These are phyloP conservation scores for Carpatolechia fugitivella DNA, from an alignment of 2,888 invertebrate species.

Conservation along the genomic window DNA sequence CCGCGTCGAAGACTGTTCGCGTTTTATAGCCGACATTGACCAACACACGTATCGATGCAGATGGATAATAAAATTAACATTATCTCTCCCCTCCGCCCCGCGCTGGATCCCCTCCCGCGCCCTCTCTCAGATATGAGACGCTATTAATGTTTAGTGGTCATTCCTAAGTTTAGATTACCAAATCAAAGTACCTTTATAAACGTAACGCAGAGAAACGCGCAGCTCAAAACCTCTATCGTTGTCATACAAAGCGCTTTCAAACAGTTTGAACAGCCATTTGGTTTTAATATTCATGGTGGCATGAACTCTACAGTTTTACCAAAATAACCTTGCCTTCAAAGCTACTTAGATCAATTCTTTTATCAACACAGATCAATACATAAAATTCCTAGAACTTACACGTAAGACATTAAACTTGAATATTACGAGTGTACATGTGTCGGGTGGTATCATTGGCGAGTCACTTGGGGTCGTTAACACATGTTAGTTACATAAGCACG, in stretches of 20 bases:
- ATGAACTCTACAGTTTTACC: too few species aligned
- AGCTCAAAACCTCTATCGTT: neutral
- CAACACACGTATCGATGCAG: conserved; percentile 33
- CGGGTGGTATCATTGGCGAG: neutral
- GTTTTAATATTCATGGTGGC: neutral
- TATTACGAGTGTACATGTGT: neutral
- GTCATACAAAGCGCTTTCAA: neutral
- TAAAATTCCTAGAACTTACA: too few species aligned
- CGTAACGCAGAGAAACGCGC: neutral
- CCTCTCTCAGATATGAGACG: conserved; percentile 13
- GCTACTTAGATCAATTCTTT: too few species aligned
- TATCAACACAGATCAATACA: too few species aligned
- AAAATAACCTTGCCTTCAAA: too few species aligned
- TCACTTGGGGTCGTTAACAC: neutral
- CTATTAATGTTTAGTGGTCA: conserved; percentile 2
- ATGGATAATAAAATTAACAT: conserved; percentile 45
- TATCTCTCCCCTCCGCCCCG: conserved; percentile 26
- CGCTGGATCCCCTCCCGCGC: conserved; percentile 17
- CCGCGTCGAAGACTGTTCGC: neutral
- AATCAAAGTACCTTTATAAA: neutral
- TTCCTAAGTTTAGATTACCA: neutral
- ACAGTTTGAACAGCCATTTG: neutral
- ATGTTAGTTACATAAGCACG: neutral
- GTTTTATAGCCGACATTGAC: conserved; percentile 32
- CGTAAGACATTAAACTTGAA: neutral